These are phyloP conservation scores for Manis crassicaudata DNA, from an alignment of 2,797 vertebrate genomes.

Conservation along the genomic window DNA sequence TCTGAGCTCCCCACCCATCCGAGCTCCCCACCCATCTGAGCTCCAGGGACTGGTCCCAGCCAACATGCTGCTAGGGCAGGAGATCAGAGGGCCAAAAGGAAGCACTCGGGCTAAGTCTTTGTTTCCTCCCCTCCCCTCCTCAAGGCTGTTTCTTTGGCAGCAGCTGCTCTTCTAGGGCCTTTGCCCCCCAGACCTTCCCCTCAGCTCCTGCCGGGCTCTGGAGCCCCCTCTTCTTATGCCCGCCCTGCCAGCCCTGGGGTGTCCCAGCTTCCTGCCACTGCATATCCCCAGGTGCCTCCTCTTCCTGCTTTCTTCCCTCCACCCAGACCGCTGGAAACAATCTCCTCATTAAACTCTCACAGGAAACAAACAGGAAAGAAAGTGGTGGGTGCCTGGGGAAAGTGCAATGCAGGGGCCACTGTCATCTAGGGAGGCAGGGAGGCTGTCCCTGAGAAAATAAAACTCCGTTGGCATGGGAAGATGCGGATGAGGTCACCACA, in stretches of 20 bases:
- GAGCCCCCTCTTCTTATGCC: rapidly evolving
- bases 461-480: not conserved
- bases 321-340: not conserved
- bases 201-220: not conserved
- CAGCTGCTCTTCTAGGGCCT: not conserved
- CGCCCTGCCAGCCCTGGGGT: not conserved
- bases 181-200: rapidly evolving
- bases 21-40: not conserved
- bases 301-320: not conserved
- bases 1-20: not conserved
- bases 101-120: not conserved
- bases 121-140: not conserved
- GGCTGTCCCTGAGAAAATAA: not conserved
- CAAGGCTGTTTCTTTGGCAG: not conserved
- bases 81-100: not conserved
- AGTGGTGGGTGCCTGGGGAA: not conserved
- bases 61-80: not conserved
- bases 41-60: not conserved
- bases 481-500: not conserved
- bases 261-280: not conserved
- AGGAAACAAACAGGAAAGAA: not conserved
- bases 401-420: rapidly evolving
- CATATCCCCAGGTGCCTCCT: not conserved
- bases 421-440: not conserved
- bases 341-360: not conserved